A percentile compares a stretch with the other conserved stretches of the same genome.
These are phyloP conservation scores for Sphaeridia pumilis DNA, from an alignment of 2,888 invertebrate genomes.

Conservation along the genomic window DNA sequence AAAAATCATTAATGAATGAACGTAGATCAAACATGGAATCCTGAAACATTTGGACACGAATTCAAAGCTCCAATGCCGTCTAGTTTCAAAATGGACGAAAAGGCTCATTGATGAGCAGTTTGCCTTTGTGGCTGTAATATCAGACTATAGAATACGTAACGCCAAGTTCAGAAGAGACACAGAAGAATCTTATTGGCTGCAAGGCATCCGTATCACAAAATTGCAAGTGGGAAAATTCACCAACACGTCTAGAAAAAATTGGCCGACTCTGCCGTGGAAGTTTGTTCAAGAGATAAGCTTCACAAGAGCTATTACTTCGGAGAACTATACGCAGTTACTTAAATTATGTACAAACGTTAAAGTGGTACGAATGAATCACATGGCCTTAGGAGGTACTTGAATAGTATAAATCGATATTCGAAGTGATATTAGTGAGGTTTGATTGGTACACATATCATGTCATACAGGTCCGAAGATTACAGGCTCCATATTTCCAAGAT, in stretches of 20 bases:
- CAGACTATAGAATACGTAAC: too few relatives aligned
- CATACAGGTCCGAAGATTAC: too few relatives aligned
- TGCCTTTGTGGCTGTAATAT: too few relatives aligned
- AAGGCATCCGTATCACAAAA: not conserved
- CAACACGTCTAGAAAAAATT: not conserved
- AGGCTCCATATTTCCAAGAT: too few relatives aligned
- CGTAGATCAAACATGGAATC: slow-evolving; percentile 5
- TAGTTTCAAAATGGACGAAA: too few relatives aligned
- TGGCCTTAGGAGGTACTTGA: slow-evolving; percentile 8
- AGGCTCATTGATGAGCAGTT: too few relatives aligned
- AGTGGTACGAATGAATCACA: slow-evolving; percentile 1
- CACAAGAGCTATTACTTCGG: slow-evolving; percentile 1
- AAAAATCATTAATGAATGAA: not conserved
- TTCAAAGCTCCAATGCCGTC: not conserved
- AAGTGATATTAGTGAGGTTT: too few relatives aligned
- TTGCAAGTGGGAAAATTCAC: slow-evolving; percentile 7
- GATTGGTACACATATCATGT: too few relatives aligned
- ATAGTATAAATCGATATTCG: too few relatives aligned
- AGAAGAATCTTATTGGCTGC: not conserved
- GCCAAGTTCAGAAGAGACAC: not conserved
- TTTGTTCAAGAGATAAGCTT: slow-evolving; percentile 5
- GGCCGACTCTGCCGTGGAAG: not conserved
- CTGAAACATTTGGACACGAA: not conserved
- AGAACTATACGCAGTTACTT: slow-evolving; percentile 2
- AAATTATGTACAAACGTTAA: not conserved